These are phyloP conservation scores for Eupsittula cactorum DNA, from an alignment of 2,113 vertebrate genomes.

Conservation along the genomic window DNA sequence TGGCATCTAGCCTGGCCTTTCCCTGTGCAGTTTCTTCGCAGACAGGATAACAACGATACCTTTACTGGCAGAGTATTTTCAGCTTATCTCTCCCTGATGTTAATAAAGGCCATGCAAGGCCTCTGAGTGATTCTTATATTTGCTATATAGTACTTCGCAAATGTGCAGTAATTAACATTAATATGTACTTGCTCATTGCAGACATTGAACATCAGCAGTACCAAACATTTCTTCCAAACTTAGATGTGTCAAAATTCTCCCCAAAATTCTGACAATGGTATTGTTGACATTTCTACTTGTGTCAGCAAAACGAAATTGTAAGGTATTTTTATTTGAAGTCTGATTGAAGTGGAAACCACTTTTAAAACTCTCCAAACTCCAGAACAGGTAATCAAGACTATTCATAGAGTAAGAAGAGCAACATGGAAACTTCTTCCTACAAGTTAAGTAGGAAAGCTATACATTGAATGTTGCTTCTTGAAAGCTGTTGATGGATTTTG, in stretches of 20 bases:
- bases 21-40: neutral
- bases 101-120: neutral
- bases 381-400: neutral
- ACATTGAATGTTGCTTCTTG: neutral
- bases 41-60: neutral
- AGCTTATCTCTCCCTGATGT: neutral
- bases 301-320: neutral
- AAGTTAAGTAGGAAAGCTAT: neutral
- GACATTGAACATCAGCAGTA: neutral
- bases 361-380: neutral
- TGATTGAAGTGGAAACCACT: neutral
- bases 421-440: neutral
- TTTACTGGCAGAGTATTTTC: neutral
- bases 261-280: neutral
- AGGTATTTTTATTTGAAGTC: neutral
- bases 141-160: neutral
- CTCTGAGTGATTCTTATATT: neutral
- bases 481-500: neutral
- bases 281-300: neutral
- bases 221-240: neutral
- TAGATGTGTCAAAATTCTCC: neutral
- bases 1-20: neutral
- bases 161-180: rapidly evolving
- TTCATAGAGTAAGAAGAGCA: neutral
- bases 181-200: neutral